A percentile compares a stretch with the other conserved stretches of the same genome.
These are phyloP conservation scores for Gulo gulo DNA, from an alignment of 2,113 vertebrate genomes.

Conservation along the genomic window DNA sequence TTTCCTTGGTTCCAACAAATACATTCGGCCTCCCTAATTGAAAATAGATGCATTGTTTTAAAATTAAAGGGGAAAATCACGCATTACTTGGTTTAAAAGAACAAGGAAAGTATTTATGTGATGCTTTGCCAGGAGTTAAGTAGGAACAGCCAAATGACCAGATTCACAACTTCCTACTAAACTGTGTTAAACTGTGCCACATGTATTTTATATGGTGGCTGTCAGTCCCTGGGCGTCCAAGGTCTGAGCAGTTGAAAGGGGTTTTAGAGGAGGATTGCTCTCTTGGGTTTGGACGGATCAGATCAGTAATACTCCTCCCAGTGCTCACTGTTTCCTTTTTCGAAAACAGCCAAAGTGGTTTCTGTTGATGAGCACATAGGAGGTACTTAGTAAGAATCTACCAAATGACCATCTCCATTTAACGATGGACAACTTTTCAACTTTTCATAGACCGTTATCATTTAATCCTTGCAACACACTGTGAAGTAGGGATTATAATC, in stretches of 20 bases:
- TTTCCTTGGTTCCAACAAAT: slow-evolving; percentile 12
- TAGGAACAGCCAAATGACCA: slow-evolving; percentile 48
- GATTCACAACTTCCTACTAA: slow-evolving; percentile 56
- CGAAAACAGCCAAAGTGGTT: not conserved
- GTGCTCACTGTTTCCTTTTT: not conserved
- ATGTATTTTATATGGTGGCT: not conserved
- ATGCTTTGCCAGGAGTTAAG: slow-evolving; percentile 57
- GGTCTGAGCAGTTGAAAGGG: not conserved
- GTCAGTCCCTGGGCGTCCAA: not conserved
- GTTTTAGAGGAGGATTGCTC: not conserved
- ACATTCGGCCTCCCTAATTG: slow-evolving; percentile 41
- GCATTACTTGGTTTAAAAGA: slow-evolving; percentile 48
- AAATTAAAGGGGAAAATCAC: slow-evolving; percentile 48
- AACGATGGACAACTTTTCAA: not conserved
- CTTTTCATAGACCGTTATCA: not conserved
- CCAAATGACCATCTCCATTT: not conserved
- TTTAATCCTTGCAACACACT: not conserved
- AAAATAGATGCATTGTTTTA: slow-evolving; percentile 42
- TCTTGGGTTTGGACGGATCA: not conserved
- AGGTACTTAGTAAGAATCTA: not conserved
- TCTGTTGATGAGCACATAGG: not conserved
- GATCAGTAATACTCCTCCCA: not conserved
- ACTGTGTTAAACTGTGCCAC: slow-evolving; percentile 5
- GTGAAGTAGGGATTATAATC: not conserved
- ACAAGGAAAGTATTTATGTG: slow-evolving; percentile 49